phyloP scores from a whole-genome alignment of 2,113 vertebrate genomes.

The Ariopsis seemanni region DNA sequence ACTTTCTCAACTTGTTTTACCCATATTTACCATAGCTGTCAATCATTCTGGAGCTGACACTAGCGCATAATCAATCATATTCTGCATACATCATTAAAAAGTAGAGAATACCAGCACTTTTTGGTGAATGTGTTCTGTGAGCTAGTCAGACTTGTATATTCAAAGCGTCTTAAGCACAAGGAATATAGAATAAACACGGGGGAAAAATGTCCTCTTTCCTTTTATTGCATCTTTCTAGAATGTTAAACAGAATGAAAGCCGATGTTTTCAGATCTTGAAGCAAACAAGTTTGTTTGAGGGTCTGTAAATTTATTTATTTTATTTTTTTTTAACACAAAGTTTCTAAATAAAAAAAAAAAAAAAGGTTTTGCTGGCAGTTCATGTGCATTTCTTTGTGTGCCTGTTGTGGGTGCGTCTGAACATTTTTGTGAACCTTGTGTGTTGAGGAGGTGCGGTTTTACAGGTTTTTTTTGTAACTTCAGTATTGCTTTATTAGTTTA shows the following conservation, averaged over 20 bases:
- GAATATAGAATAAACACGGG: background rate
- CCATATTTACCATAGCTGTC: background rate
- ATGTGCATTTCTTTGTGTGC: background rate
- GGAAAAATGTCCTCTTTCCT: too few relatives aligned
- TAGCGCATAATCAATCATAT: background rate
- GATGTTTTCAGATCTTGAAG: background rate
- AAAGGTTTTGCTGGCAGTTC: background rate
- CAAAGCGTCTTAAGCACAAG: background rate
- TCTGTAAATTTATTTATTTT: background rate
- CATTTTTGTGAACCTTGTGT: background rate
- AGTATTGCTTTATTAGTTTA: too few relatives aligned
- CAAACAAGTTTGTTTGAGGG: background rate
- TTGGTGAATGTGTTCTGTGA: background rate
- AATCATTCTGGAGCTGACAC: background rate
- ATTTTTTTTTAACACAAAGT: background rate
- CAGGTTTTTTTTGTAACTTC: background rate
- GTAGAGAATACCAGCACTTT: background rate
- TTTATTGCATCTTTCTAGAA: background rate
- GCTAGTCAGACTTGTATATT: background rate
- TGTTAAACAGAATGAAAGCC: background rate
- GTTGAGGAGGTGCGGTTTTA: background rate
- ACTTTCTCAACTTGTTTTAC: background rate
- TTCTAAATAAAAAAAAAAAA: background rate
- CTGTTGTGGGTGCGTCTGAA: background rate
- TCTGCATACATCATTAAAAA: background rate